A percentile compares a stretch with the other conserved stretches of the same genome.
These are phyloP conservation scores for Lagocephalus sceleratus DNA, from an alignment of 2,797 vertebrate genomes.

Conservation along the genomic window DNA sequence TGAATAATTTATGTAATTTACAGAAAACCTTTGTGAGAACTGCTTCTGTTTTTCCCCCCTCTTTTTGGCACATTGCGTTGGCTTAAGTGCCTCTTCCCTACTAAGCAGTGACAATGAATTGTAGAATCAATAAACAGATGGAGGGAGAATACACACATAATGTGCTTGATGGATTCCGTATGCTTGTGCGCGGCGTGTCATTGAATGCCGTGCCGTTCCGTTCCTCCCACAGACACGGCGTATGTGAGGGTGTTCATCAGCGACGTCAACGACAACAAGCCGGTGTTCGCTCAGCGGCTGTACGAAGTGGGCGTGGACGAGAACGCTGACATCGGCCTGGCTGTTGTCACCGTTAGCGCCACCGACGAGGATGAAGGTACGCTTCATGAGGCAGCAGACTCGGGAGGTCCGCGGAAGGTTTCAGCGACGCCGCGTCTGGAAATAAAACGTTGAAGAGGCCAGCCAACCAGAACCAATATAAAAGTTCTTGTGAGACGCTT, in stretches of 20 bases:
- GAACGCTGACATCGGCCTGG: slow-evolving; percentile 84
- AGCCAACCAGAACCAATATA: slow-evolving; percentile 24
- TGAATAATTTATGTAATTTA: slow-evolving; percentile 59
- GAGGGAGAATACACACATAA: slow-evolving; percentile 14
- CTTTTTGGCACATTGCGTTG: slow-evolving; percentile 28
- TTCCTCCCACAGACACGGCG: slow-evolving; percentile 80
- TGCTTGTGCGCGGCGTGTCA: background rate
- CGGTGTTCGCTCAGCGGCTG: slow-evolving; percentile 79
- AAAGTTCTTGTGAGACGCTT: slow-evolving; percentile 27
- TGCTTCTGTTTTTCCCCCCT: slow-evolving; percentile 25
- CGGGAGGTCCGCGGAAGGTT: slow-evolving; percentile 14
- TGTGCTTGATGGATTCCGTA: background rate
- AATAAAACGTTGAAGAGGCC: slow-evolving; percentile 41
- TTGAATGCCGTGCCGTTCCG: slow-evolving; percentile 62
- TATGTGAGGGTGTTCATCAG: slow-evolving; percentile 87
- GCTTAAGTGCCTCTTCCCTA: slow-evolving; percentile 51
- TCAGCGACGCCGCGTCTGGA: slow-evolving; percentile 13
- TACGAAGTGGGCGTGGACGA: slow-evolving; percentile 85
- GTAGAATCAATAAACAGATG: slow-evolving; percentile 52
- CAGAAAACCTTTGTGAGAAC: slow-evolving; percentile 33
- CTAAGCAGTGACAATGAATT: slow-evolving; percentile 48
- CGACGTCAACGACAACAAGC: slow-evolving; percentile 91
- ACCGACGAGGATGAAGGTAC: slow-evolving; percentile 88
- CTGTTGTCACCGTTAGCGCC: slow-evolving; percentile 82
- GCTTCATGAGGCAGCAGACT: slow-evolving; percentile 33